Conservation (phyloP, 2,113 vertebrate species). For the Monopterus albus region DNA sequence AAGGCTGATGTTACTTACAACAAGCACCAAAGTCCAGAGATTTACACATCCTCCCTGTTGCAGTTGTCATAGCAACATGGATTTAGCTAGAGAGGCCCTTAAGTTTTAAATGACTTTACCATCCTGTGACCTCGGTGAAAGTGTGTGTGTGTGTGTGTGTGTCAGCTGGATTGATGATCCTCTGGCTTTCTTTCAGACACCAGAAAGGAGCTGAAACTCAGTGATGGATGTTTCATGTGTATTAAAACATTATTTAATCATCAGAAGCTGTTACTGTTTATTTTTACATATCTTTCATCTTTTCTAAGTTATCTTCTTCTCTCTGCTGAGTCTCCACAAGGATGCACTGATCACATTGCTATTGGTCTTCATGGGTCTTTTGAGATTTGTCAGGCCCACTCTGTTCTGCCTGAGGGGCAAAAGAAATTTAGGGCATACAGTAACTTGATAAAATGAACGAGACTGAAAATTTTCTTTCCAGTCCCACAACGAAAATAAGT, state of each 20-base stretch:
- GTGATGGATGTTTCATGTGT: slow-evolving; percentile 48
- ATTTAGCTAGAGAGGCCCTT: slow-evolving; percentile 33
- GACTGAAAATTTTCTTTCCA: no score
- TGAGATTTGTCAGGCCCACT: no score
- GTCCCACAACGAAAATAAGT: background rate
- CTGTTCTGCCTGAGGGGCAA: no score
- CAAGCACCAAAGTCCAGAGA: slow-evolving; percentile 22
- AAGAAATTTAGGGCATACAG: no score
- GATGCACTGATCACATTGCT: background rate
- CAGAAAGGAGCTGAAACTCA: slow-evolving; percentile 46
- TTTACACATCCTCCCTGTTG: slow-evolving; percentile 54
- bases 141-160: slow-evolving; percentile 21
- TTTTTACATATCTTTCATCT: slow-evolving; percentile 4
- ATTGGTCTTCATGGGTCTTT: background rate
- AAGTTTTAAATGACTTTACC: slow-evolving; percentile 60
- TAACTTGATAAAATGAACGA: no score
- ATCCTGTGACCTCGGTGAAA: slow-evolving; percentile 12
- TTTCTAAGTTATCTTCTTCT: background rate
- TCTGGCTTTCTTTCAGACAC: slow-evolving; percentile 33
- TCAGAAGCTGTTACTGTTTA: background rate
- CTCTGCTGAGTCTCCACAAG: slow-evolving; percentile 2
- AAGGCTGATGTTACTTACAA: slow-evolving; percentile 42
- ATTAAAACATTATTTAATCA: slow-evolving; percentile 37
- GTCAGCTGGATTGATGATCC: slow-evolving; percentile 55
- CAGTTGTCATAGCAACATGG: slow-evolving; percentile 68